These are phyloP conservation scores for Drosophila virilis DNA, from an alignment of 1,140 invertebrate genomes.

Conservation along the genomic window DNA sequence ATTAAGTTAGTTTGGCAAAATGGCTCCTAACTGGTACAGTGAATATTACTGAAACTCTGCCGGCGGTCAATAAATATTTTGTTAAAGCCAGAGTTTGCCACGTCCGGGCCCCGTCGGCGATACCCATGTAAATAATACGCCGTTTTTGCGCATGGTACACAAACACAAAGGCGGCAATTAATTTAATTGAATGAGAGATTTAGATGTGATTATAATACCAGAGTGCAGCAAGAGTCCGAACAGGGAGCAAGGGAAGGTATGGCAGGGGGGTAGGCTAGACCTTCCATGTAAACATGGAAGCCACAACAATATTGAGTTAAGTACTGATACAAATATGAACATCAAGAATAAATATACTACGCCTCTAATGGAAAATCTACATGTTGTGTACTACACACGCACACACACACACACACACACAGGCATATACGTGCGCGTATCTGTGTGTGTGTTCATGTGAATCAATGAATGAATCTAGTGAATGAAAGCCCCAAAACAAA, in stretches of 20 bases:
- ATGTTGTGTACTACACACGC: constrained; percentile 24
- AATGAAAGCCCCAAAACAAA: constrained; percentile 61
- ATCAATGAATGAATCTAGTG: constrained; percentile 74
- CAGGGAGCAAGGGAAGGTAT: neutral
- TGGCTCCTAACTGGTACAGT: constrained; percentile 13
- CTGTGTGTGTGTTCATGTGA: constrained; percentile 42
- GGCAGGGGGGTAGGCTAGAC: neutral
- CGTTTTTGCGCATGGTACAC: constrained; percentile 44
- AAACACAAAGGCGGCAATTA: constrained; percentile 61
- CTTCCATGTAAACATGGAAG: constrained; percentile 48
- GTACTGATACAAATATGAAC: constrained; percentile 36
- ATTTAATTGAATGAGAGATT: constrained; percentile 76
- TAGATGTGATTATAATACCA: constrained; percentile 54
- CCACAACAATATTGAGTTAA: constrained; percentile 49
- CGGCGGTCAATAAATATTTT: constrained; percentile 24
- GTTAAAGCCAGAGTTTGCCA: neutral
- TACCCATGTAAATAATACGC: constrained; percentile 48
- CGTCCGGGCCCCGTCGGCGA: constrained; percentile 9
- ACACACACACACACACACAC: constrained; percentile 1
- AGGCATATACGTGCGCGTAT: constrained; percentile 1
- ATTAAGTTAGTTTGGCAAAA: constrained; percentile 25
- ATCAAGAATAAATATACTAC: constrained; percentile 48
- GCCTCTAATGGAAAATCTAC: constrained; percentile 58
- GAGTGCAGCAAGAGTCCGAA: constrained; percentile 5
- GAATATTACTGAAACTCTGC: constrained; percentile 5